Percentiles rank a stretch among this genome's conserved stretches.
Conservation (phyloP, 2,113 vertebrate genomes). For the Cyanoderma ruficeps region DNA sequence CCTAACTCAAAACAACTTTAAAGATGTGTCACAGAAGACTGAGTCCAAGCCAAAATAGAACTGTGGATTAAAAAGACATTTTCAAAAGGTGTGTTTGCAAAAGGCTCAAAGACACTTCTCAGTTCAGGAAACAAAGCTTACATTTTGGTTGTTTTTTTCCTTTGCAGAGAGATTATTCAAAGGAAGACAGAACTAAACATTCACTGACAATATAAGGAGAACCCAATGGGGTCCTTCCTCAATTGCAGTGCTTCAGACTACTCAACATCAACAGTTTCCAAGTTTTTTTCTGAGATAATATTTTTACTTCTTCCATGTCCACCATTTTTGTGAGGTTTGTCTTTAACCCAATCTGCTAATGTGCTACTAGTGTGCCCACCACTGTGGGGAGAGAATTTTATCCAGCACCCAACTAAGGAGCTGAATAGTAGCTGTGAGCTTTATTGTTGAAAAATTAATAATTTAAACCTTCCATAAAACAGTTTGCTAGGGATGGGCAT, state of each 20-base stretch:
- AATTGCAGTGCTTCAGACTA: not conserved
- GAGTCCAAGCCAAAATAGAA: not conserved
- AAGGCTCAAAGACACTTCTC: not conserved
- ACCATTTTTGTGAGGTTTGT: not conserved
- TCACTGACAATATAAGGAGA: not conserved
- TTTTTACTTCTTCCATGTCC: not conserved
- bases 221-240: not conserved
- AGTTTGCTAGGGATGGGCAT: not conserved
- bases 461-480: not conserved
- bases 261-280: not conserved
- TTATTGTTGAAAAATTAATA: not conserved
- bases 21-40: not conserved
- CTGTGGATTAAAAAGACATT: not conserved
- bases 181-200: not conserved
- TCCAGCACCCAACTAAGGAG: not conserved
- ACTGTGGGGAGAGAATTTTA: not conserved
- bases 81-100: not conserved
- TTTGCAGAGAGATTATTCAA: not conserved
- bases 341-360: not conserved
- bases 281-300: not conserved
- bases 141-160: not conserved
- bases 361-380: not conserved
- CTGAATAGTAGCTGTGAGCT: not conserved
- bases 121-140: not conserved
- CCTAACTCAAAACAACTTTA: conserved; percentile 16